Percentiles rank a stretch among this genome's conserved stretches.
Evolutionary conservation across 2,888 invertebrate species (phyloP).

Genomic region (Platycnemis pennipes): DNA sequence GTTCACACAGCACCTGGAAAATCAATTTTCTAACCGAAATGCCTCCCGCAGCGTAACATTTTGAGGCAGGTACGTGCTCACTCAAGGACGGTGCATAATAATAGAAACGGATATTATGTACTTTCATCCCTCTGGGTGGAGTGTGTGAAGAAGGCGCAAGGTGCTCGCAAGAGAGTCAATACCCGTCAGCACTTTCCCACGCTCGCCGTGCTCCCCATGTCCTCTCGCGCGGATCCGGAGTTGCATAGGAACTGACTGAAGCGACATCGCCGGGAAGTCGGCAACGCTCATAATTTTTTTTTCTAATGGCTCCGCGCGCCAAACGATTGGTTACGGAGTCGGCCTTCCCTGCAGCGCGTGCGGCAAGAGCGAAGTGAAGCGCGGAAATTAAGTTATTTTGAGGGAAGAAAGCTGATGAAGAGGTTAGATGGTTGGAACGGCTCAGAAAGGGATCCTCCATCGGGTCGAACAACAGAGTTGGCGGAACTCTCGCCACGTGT

Average conservation of each 20-base stretch:
- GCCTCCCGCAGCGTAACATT: background rate
- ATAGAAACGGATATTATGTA: background rate
- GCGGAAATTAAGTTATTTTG: background rate
- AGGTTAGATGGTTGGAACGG: too few relatives aligned
- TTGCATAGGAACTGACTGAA: background rate
- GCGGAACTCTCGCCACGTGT: too few relatives aligned
- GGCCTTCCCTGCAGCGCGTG: background rate
- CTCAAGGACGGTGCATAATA: background rate
- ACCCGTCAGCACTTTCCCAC: background rate
- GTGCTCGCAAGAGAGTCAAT: background rate
- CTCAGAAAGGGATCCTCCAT: too few relatives aligned
- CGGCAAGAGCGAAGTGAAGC: background rate
- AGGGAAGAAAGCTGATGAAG: background rate
- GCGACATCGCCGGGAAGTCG: background rate
- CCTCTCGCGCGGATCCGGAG: background rate
- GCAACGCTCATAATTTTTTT: background rate
- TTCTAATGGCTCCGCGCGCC: background rate
- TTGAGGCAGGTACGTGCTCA: background rate
- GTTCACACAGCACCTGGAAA: background rate
- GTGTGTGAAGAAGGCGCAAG: background rate
- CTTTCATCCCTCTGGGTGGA: background rate
- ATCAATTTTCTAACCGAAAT: background rate
- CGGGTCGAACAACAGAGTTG: too few relatives aligned
- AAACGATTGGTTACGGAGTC: background rate
- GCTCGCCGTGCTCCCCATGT: background rate